A percentile compares a stretch with the other conserved stretches of the same genome.
Evolutionary conservation across 2,113 vertebrate species (phyloP).

Genomic region (Mastomys coucha): DNA sequence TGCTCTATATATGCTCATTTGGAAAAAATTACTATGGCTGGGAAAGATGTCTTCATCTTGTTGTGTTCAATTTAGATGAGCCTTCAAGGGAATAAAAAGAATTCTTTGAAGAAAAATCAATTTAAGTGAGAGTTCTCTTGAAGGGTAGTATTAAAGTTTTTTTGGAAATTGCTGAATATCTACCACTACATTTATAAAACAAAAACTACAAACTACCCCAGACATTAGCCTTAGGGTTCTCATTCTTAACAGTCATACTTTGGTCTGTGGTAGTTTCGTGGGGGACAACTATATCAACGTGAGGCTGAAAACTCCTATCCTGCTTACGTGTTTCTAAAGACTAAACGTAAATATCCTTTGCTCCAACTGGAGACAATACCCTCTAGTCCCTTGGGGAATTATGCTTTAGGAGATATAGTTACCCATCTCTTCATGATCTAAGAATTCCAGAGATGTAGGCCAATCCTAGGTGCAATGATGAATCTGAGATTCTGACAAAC

Average conservation of each 20-base stretch:
- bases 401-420: conserved; percentile 42
- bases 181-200: conserved; percentile 6
- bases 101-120: conserved; percentile 61
- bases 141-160: conserved; percentile 23
- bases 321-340: conserved; percentile 52
- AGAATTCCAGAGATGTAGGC: background rate
- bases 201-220: background rate
- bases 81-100: background rate
- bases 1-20: background rate
- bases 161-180: conserved; percentile 22
- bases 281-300: background rate
- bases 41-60: background rate
- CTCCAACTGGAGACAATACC: conserved; percentile 20
- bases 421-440: background rate
- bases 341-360: conserved; percentile 38
- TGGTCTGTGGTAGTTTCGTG: conserved; percentile 7
- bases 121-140: conserved; percentile 43
- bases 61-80: conserved; percentile 50
- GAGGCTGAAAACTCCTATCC: conserved; percentile 17
- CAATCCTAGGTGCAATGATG: background rate
- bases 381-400: conserved; percentile 18
- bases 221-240: conserved; percentile 36
- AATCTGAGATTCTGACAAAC: conserved; percentile 14
- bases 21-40: background rate
- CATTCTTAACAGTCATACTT: conserved; percentile 8